Base-by-base conservation (phyloP, 1,140 invertebrate species). In the Sinella curviseta region DNA sequence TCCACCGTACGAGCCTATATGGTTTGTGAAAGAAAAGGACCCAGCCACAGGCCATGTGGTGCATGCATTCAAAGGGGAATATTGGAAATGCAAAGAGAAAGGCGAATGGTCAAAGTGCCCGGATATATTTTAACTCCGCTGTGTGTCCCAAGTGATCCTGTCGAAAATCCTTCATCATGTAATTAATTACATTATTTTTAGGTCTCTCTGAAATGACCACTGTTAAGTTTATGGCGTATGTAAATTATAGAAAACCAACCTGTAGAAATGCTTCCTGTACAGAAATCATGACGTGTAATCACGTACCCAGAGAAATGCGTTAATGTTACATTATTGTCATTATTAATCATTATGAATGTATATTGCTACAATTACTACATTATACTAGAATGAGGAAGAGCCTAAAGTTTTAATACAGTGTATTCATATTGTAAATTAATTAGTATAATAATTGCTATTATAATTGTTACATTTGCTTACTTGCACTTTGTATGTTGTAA, bases 31-130 rank as follows among this genome's bases (percentile, higher is more conserved):
- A 85, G 90, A 93, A 82, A 91, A 92, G 82, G 95, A 97, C 86
- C 90, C 91, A 36, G 90, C 90, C 39, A 95, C 94, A 67, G 94
- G 94, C 55, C 92, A 92, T 82, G 89, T 94, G 78, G 92, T 95
- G 78, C 95, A 98, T 85, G 88, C 94, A 70, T 98, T 92, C 87
- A 95, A 91, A 80, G 92, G 93, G 78, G 91, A 92, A 83, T 99
- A 99, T 88, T 99, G 98, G 98, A 89, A 94, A 77, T 92, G 91
- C 86, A 99, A 99, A 89, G 90, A 91, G 81, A 92, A 90, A 80
- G 91, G 93, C 85, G 93, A 99, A 87, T 99, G 97, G 97, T 87
- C 89, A 33, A 88, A 86, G 84, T 99, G 97, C 90, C 97, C 97
- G 28, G 91, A 97, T 86, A 99, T 99, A 87, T 99, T 93, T 89